A percentile compares a stretch with the other conserved stretches of the same genome.
These are phyloP conservation scores for Ceratosolen solmsi DNA, from an alignment of 1,140 invertebrate genomes.

Conservation along the genomic window DNA sequence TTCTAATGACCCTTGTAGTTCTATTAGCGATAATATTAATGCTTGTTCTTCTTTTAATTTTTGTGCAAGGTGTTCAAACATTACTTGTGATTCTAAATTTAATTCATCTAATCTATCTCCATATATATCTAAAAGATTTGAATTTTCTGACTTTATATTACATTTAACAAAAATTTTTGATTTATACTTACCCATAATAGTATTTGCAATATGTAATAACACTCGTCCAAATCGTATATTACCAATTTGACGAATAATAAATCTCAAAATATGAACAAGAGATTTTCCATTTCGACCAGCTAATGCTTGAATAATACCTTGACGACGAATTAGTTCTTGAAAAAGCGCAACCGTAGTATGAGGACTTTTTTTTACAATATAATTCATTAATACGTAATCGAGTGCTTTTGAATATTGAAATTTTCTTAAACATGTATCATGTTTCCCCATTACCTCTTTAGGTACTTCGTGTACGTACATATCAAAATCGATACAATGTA, in stretches of 20 bases:
- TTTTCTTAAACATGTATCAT: conserved; percentile 84
- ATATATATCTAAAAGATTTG: conserved; percentile 76
- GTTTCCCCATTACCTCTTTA: conserved; percentile 73
- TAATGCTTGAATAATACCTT: conserved; percentile 82
- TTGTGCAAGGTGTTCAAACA: conserved; percentile 77
- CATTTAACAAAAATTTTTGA: conserved; percentile 23
- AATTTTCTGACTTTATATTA: conserved; percentile 17
- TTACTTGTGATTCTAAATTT: conserved; percentile 75
- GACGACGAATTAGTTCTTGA: conserved; percentile 87
- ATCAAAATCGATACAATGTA: conserved; percentile 73
- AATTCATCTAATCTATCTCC: conserved; percentile 76
- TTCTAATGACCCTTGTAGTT: conserved; percentile 81
- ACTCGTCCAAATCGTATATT: conserved; percentile 82
- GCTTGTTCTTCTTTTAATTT: conserved; percentile 80
- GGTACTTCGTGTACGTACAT: conserved; percentile 72
- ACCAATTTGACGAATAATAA: conserved; percentile 84
- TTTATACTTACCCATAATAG: conserved; percentile 78
- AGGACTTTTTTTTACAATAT: conserved; percentile 79
- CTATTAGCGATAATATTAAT: conserved; percentile 76
- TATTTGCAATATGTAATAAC: conserved; percentile 82
- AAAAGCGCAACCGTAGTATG: conserved; percentile 85
- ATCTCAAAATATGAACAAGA: conserved; percentile 80
- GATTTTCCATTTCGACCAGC: conserved; percentile 80
- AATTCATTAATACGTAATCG: conserved; percentile 79
- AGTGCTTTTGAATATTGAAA: conserved; percentile 89